phyloP scores from a whole-genome alignment of 2,113 vertebrate genomes.

The Xyrauchen texanus region DNA sequence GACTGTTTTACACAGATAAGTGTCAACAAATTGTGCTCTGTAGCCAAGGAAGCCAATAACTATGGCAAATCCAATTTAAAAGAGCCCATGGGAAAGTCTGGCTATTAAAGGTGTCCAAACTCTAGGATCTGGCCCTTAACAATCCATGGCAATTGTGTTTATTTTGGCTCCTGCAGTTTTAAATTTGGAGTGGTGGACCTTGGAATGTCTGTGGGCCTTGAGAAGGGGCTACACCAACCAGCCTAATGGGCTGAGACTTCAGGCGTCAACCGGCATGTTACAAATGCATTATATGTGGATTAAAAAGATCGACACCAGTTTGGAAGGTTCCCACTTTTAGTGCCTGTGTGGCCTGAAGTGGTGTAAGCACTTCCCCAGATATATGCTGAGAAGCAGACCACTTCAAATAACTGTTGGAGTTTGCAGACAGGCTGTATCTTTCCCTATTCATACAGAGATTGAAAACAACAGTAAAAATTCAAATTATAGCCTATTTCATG shows the following conservation, averaged over 20 bases:
- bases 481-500: background rate
- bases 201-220: constrained; percentile 9
- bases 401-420: constrained; percentile 21
- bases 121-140: constrained; percentile 57
- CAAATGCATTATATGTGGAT: constrained; percentile 71
- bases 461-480: constrained; percentile 8
- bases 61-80: constrained; percentile 66
- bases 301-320: constrained; percentile 22
- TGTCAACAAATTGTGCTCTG: constrained; percentile 61
- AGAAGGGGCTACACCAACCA: constrained; percentile 41
- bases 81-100: constrained; percentile 55
- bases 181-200: constrained; percentile 39
- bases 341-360: constrained; percentile 7
- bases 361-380: constrained; percentile 36
- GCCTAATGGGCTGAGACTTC: constrained; percentile 60
- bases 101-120: constrained; percentile 57
- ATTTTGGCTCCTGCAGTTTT: constrained; percentile 50
- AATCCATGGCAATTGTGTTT: constrained; percentile 54
- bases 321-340: constrained; percentile 33
- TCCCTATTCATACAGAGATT: background rate
- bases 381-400: constrained; percentile 28
- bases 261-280: constrained; percentile 69
- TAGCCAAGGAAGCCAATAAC: constrained; percentile 65
- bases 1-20: constrained; percentile 69
- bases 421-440: constrained; percentile 3